These are phyloP conservation scores for Slavum lentiscoides DNA, from an alignment of 2,888 invertebrate species.

Conservation along the genomic window DNA sequence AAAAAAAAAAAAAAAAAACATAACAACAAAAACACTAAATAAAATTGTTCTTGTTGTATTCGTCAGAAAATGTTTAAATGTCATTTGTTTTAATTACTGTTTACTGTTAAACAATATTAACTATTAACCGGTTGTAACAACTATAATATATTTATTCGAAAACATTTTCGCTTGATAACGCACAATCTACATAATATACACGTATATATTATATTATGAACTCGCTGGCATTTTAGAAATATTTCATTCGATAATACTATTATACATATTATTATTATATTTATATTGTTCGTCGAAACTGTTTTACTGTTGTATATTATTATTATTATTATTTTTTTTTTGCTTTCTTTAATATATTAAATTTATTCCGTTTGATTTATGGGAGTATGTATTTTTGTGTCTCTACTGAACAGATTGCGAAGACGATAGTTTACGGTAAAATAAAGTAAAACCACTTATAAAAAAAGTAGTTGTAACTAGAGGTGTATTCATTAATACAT, in stretches of 20 bases:
- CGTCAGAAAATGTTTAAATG: not conserved
- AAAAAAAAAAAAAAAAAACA: no score
- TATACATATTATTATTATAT: not conserved
- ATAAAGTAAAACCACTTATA: no score
- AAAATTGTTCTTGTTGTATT: not conserved
- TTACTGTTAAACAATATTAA: not conserved
- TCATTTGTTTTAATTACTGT: not conserved
- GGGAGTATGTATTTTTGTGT: not conserved
- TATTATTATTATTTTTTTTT: not conserved
- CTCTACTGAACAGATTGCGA: no score
- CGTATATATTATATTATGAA: no score
- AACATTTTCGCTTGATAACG: not conserved
- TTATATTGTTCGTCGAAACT: not conserved
- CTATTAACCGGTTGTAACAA: not conserved
- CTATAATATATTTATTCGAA: not conserved
- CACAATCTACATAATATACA: no score
- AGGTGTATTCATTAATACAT: no score
- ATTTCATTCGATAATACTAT: not conserved
- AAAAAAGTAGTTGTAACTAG: no score
- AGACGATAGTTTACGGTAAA: no score
- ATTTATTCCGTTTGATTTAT: not conserved
- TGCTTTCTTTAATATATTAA: not conserved
- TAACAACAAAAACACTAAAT: no score
- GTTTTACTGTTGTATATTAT: not conserved
- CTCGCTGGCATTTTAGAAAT: not conserved